phyloP scores from a whole-genome alignment of 2,888 invertebrate species.

The Drepanosiphum platanoidis region DNA sequence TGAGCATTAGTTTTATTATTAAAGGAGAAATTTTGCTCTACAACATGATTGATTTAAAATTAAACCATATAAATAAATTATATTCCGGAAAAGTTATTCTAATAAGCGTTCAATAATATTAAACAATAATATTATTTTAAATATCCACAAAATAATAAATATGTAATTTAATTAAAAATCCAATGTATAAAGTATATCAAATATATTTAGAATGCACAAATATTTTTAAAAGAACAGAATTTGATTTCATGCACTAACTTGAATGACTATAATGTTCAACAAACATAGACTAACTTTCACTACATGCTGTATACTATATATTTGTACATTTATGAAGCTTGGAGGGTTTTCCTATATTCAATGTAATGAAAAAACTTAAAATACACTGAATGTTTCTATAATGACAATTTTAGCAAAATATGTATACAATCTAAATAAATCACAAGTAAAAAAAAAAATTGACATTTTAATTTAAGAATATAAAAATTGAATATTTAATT shows the following conservation, averaged over 20 bases:
- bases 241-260: no score
- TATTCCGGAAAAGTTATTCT: neutral
- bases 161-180: no score
- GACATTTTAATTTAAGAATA: neutral
- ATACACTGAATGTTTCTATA: no score
- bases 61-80: neutral
- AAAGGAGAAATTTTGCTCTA: neutral
- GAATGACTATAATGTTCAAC: no score
- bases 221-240: no score
- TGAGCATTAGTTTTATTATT: neutral
- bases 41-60: neutral
- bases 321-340: neutral
- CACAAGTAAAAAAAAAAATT: neutral
- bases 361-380: neutral
- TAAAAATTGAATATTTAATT: neutral
- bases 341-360: neutral
- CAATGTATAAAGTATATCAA: no score
- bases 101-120: neutral
- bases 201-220: no score
- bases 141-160: no score
- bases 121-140: no score
- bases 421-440: neutral
- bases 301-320: neutral
- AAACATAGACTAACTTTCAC: neutral
- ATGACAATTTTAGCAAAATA: neutral